These are phyloP conservation scores for Protonibea diacanthus DNA, from an alignment of 2,797 vertebrate genomes.

Conservation along the genomic window DNA sequence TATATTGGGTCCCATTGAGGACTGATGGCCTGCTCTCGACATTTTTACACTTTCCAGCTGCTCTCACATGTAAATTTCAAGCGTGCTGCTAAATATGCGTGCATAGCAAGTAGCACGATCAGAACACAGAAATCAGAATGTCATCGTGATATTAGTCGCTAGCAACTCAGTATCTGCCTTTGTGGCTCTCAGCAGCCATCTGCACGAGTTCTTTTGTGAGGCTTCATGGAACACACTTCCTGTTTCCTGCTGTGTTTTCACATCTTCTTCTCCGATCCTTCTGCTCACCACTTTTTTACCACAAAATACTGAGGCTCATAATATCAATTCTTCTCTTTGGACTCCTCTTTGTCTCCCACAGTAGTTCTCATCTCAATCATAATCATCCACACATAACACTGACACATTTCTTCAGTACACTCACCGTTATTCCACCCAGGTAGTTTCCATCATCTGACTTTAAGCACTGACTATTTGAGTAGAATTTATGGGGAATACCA, in stretches of 20 bases:
- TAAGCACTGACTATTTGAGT: background rate
- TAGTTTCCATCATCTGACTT: constrained; percentile 15
- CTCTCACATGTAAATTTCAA: constrained; percentile 74
- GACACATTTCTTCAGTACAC: constrained; percentile 4
- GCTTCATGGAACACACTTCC: constrained; percentile 57
- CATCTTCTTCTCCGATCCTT: constrained; percentile 70
- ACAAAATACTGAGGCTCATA: constrained; percentile 31
- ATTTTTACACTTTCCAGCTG: constrained; percentile 62
- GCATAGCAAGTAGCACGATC: constrained; percentile 65
- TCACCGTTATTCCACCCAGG: constrained; percentile 4
- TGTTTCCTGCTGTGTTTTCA: constrained; percentile 74
- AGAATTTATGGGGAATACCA: constrained; percentile 4
- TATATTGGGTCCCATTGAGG: background rate
- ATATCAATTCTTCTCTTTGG: constrained; percentile 7
- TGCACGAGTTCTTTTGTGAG: constrained; percentile 66
- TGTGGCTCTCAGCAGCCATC: constrained; percentile 75
- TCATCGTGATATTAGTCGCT: constrained; percentile 63
- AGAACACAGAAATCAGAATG: constrained; percentile 64
- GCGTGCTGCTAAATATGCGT: constrained; percentile 73
- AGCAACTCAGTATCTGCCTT: constrained; percentile 54
- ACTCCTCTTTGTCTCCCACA: background rate
- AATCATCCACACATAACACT: constrained; percentile 8
- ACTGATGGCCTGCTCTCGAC: background rate
- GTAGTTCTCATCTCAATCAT: constrained; percentile 1
- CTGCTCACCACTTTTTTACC: constrained; percentile 61